These are phyloP conservation scores for Cataglyphis albicans DNA, from an alignment of 2,888 invertebrate species.

Conservation along the genomic window DNA sequence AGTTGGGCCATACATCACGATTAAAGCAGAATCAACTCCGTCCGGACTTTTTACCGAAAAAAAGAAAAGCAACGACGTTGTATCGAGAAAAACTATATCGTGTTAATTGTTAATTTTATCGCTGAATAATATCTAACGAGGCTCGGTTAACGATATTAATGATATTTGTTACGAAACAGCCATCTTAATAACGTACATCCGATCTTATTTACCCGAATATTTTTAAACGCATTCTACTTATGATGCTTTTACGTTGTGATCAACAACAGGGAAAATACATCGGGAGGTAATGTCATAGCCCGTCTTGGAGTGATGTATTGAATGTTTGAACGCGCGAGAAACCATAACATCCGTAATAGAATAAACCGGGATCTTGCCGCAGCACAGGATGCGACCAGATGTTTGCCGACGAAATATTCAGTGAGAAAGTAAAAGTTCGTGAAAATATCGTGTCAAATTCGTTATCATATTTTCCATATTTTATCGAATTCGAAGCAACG, in stretches of 20 bases:
- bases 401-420: constrained; percentile 31
- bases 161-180: not conserved
- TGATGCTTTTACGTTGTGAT: not conserved
- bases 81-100: constrained; percentile 26
- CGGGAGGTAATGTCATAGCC: not conserved
- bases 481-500: not conserved
- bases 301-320: constrained; percentile 36
- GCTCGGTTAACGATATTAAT: not conserved
- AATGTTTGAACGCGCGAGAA: constrained; percentile 57
- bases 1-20: constrained; percentile 57
- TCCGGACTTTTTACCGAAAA: constrained; percentile 34
- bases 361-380: not conserved
- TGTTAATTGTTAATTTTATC: constrained; percentile 20
- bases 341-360: constrained; percentile 48
- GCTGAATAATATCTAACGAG: not conserved
- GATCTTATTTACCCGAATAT: not conserved
- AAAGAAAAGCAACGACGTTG: constrained; percentile 49
- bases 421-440: constrained; percentile 2
- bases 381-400: constrained; percentile 24
- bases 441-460: constrained; percentile 2
- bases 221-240: not conserved
- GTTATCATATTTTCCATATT: not conserved
- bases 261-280: not conserved
- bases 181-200: not conserved
- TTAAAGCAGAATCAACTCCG: constrained; percentile 42